Percentiles rank a stretch among this genome's conserved stretches.
phyloP scores from a whole-genome alignment of 2,888 invertebrate genomes.

The Clivina fossor region DNA sequence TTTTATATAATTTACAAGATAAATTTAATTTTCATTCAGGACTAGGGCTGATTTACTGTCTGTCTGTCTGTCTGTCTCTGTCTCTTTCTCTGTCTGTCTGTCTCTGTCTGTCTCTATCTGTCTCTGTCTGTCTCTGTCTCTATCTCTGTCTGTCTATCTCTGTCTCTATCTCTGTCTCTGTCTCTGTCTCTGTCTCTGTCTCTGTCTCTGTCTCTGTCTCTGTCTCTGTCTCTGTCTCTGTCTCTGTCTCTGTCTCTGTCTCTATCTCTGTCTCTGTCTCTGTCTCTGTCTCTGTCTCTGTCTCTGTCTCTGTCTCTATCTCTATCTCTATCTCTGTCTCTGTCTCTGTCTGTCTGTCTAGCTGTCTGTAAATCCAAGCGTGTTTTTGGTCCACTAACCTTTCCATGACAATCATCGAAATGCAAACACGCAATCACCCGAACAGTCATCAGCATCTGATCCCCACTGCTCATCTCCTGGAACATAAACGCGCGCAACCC shows the following conservation, averaged over 20 bases:
- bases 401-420: conserved; percentile 56
- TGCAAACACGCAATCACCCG: conserved; percentile 60
- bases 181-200: background rate
- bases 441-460: conserved; percentile 59
- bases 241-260: no score
- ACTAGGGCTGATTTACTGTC: no score
- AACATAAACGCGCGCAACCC: conserved; percentile 61
- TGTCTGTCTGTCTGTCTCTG: no score
- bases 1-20: no score
- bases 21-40: no score
- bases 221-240: background rate
- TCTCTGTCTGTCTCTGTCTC: background rate
- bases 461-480: conserved; percentile 60
- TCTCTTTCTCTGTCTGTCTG: background rate
- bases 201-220: background rate
- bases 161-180: no score
- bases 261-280: no score
- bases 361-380: background rate
- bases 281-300: background rate
- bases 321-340: no score
- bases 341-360: conserved; percentile 6
- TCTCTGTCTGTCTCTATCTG: background rate
- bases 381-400: conserved; percentile 45
- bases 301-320: background rate
- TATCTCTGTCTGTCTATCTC: no score